Percentiles rank a stretch among this genome's conserved stretches.
Evolutionary conservation across 1,140 invertebrate species (phyloP).

Genomic region (Maconellicoccus hirsutus): DNA sequence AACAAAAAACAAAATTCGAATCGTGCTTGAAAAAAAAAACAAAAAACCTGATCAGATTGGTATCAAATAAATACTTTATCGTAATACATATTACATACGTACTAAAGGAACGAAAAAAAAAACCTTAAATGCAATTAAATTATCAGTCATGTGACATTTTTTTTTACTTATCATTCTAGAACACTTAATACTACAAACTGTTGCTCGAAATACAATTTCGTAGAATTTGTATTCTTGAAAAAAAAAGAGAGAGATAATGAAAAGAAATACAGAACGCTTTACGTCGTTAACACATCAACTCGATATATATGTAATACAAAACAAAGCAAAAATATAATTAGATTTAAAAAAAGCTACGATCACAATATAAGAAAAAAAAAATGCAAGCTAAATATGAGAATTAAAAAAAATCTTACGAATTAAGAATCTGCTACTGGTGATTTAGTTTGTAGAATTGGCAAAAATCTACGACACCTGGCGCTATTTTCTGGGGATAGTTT

Average conservation of each 20-base stretch:
- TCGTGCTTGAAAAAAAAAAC: not conserved
- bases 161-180: not conserved
- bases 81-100: not conserved
- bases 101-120: constrained; percentile 8
- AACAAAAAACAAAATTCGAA: not conserved
- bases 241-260: not conserved
- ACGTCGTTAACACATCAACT: not conserved
- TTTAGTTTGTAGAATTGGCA: constrained; percentile 16
- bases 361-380: constrained; percentile 15
- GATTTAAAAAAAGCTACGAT: constrained; percentile 18
- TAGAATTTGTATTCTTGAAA: not conserved
- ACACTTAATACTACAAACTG: constrained; percentile 6
- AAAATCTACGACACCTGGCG: constrained; percentile 14
- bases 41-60: not conserved
- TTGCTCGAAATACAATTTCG: not conserved
- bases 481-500: not conserved
- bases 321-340: constrained; percentile 9
- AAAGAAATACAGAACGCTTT: not conserved
- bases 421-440: constrained; percentile 17
- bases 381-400: constrained; percentile 16
- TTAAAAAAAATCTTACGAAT: constrained; percentile 2
- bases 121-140: constrained; percentile 19
- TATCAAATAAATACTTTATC: not conserved
- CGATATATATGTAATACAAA: constrained; percentile 11
- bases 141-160: constrained; percentile 18